Conservation (phyloP, 1,140 invertebrate genomes). For the Parasteatoda tepidariorum region DNA sequence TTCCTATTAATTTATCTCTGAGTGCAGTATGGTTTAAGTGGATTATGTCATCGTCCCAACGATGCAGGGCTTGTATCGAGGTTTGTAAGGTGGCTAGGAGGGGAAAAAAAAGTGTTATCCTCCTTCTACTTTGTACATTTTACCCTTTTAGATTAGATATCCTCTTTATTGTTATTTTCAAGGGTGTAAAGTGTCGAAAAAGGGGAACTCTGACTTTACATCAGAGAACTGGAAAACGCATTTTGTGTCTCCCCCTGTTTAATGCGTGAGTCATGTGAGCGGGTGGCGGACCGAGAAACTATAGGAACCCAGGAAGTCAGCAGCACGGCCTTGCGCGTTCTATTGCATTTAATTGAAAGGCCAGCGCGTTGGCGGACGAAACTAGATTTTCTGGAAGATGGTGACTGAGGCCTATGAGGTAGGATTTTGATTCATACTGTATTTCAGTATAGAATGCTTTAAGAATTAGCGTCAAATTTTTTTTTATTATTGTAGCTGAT, state of each 20-base stretch:
- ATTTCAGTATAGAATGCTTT: not conserved
- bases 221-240: not conserved
- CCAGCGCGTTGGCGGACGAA: not conserved
- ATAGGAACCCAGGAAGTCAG: slow-evolving; percentile 16
- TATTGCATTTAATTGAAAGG: not conserved
- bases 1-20: too few species aligned
- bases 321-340: not conserved
- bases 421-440: not conserved
- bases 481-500: too few species aligned
- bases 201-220: slow-evolving; percentile 16
- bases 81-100: not conserved
- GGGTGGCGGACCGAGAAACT: not conserved
- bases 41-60: slow-evolving; percentile 17
- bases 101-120: not conserved
- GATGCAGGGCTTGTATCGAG: not conserved
- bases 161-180: slow-evolving; percentile 11
- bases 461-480: too few species aligned
- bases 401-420: not conserved
- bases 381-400: not conserved
- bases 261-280: slow-evolving; percentile 36
- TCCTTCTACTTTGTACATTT: not conserved
- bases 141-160: not conserved
- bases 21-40: too few species aligned
- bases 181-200: slow-evolving; percentile 30
- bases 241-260: slow-evolving; percentile 35